Conservation (phyloP, 2,797 vertebrate genomes). For the Mus caroli region DNA sequence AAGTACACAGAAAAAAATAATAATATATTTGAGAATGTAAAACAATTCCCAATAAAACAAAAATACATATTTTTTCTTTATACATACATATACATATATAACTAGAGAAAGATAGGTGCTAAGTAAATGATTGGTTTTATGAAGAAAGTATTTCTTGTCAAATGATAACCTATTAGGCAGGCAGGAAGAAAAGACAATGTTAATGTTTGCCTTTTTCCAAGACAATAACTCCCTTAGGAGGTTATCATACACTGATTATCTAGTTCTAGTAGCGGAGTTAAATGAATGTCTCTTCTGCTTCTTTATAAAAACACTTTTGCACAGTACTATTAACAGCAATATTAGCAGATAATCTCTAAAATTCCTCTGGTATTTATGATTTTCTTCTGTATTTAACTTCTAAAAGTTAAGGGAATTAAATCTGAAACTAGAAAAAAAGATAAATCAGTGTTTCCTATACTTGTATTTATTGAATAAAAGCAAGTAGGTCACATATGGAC, state of each 20-base stretch:
- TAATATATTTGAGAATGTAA: neutral
- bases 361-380: neutral
- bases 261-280: neutral
- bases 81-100: neutral
- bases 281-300: neutral
- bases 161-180: neutral
- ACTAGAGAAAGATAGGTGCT: neutral
- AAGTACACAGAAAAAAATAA: slow-evolving; percentile 1
- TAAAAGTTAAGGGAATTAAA: slow-evolving; percentile 54
- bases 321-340: neutral
- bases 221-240: neutral
- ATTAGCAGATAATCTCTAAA: neutral
- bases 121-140: slow-evolving; percentile 36
- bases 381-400: slow-evolving; percentile 64
- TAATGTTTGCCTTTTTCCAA: neutral
- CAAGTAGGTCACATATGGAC: neutral
- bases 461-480: slow-evolving; percentile 44
- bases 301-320: slow-evolving; percentile 42
- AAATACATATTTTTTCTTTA: neutral
- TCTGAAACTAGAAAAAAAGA: neutral
- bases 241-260: neutral
- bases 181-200: neutral
- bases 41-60: slow-evolving; percentile 32
- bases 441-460: neutral
- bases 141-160: slow-evolving; percentile 21